Evolutionary conservation across 2,113 vertebrate species (phyloP), one percentile per base, ranked within the genome.

Genomic region (Cephalophus harveyi): DNA sequence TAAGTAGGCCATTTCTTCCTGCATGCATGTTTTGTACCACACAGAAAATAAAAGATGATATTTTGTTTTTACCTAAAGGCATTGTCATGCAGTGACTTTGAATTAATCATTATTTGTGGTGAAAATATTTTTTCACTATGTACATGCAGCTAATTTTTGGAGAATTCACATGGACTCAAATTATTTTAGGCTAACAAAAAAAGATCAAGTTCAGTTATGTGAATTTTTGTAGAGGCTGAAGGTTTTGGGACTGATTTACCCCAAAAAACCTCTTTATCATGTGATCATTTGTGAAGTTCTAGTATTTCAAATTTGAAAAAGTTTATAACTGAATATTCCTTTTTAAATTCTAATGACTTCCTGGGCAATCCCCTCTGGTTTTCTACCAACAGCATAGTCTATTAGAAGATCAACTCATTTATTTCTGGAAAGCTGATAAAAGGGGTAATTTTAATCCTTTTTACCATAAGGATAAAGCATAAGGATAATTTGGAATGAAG

Each of bases 101-200:
- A 87, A 90, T 84, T 79, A 81, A 71, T 95, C 6, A 46, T 95
- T 90, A 79, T n/a, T 1, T 57, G 0, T 4, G 55, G 3, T 28
- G 5, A 91, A 89, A 60, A 48, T 33, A 1, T 28, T 52, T 91
- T 95, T 83, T 92, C 5, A 71, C 40, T 91, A 2, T 84, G 43
- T 59, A 55, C 30, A 62, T 64, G 9, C 17, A 62, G 17, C 50
- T 74, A 46, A 95, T 95, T 92, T 15, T 82, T 85, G 48, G 3
- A 8, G 46, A 79, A 67, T 96, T 71, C 43, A 17, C 10, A 74
- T 55, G 16, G 28, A 33, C 5, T 21, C 6, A 64, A 95, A 74
- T 83, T 86, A 89, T 71, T 92, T 84, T 96, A 94, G 67, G 16
- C 17, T 97, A 71, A 23, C 9, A 76, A 27, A 85, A 71, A 96